A percentile compares a stretch with the other conserved stretches of the same genome.
These are phyloP conservation scores for Hydrotaea cyrtoneurina DNA, from an alignment of 2,888 invertebrate genomes.

Conservation along the genomic window DNA sequence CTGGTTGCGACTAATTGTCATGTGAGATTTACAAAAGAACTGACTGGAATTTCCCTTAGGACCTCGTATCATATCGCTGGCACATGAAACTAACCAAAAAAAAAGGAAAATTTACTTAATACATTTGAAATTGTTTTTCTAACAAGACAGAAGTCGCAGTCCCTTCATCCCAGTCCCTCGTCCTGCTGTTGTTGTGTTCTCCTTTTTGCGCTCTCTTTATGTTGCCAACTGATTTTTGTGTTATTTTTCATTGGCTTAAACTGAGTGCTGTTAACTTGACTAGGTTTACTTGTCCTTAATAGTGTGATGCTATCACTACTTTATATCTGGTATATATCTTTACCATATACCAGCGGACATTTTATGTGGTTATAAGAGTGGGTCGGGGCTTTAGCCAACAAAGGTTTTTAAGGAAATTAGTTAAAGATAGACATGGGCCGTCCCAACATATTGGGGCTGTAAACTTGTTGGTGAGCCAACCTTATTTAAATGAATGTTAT, in stretches of 20 bases:
- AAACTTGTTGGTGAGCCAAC: no score
- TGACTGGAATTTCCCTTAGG: constrained; percentile 15
- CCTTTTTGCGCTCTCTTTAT: background rate
- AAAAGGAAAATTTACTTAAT: constrained; percentile 11
- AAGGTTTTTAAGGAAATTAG: no score
- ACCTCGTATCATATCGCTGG: constrained; percentile 4
- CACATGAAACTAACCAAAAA: background rate
- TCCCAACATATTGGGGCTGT: no score
- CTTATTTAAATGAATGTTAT: no score
- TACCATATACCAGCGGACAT: no score
- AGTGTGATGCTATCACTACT: background rate
- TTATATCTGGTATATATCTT: no score
- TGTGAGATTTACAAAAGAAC: background rate
- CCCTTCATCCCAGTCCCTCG: background rate
- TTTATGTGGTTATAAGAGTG: no score
- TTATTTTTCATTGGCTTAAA: background rate
- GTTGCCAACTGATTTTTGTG: background rate
- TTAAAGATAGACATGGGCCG: no score
- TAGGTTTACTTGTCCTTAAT: background rate
- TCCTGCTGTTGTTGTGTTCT: background rate
- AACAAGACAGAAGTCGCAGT: background rate
- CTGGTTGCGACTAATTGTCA: constrained; percentile 8
- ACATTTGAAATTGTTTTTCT: constrained; percentile 6
- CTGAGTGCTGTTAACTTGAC: background rate
- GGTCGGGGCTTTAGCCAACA: no score